Base-by-base conservation (phyloP, 1,140 invertebrate species). In the Chionoecetes opilio region DNA sequence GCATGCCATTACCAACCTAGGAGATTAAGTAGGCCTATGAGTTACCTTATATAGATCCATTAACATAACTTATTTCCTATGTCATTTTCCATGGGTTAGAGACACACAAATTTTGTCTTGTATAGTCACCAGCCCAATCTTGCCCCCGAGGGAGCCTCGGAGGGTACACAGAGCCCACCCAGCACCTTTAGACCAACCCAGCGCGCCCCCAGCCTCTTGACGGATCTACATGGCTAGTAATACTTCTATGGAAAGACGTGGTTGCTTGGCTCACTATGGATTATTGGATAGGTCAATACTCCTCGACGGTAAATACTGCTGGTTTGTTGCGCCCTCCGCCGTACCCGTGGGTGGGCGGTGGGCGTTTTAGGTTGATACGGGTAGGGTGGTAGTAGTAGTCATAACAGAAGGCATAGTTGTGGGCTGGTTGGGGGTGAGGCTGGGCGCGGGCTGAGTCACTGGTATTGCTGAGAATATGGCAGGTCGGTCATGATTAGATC, bases 241-340 rank as follows among this genome's bases (percentile, higher is more conserved):
- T 95, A 95, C 94, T 95, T 95, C 94, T 95, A 95, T 95, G 94
- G 94, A 95, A 95, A 95, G 94, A 95, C 94, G 90, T 95, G 94
- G 94, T 95, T 92, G 84, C 84, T 53, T 87, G 88, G 63, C 75
- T 89, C 75, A 94, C 92, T 93, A 84, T 93, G 82, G 87, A 82
- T 94, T 90, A 94, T 84, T 29, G 53, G 84, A 87, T 95, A 85
- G 94, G 85, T 95, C 26, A 95, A 95, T 95, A 95, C 94, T 95
- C 91, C 82, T 94, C 46, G 82, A 53, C 75, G 85, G 90, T 29
- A 63, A 95, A 95, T 95, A 95, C 94, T 95, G 94, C 92, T 92
- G 82, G 91, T 82, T 95, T 95, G 94, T 63, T 37, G 93, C 63
- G 87, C 31, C 53, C 93, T 17, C 35, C 90, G 8, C 82, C 84